Base-by-base conservation (phyloP, 2,113 vertebrate genomes). In the Psophia crepitans region DNA sequence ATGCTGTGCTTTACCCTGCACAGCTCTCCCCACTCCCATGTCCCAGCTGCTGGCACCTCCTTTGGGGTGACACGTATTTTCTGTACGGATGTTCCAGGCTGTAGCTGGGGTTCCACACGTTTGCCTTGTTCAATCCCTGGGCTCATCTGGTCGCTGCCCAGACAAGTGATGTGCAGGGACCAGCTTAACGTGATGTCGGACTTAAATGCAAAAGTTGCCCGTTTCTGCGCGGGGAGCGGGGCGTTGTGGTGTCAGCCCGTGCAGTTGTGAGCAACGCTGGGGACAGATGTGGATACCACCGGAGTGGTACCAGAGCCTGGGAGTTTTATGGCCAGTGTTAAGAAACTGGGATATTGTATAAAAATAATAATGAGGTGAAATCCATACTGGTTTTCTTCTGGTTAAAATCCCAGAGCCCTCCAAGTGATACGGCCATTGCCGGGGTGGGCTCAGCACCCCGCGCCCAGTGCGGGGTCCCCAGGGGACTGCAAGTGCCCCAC, bases 351-450 rank as follows among this genome's bases (percentile, higher is more conserved):
- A 33, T 8, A 7, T 8, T 2, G 3, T 12, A 18, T 11, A 11
- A 21, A 54, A 30, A 9, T 0, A 4, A 30, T 0, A 27, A 58
- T 46, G 87, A 24, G 63, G 13, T 6, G 33, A 24, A 73, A 12
- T 8, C 26, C 1, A 17, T 20, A 1, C 11, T 4, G 24, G 0
- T 61, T 84, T 90, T 35, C 24, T 26, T 32, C 61, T 10, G 43
- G 9, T 9, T 58, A 23, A 37, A 19, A 46, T 20, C 53, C 26
- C 48, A 2, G 51, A 41, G 9, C 33, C 12, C 28, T 53, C 12
- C 0, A 5, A 41, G 76, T 0, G 2, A 5, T 2, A 48, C 2
- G 3, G 57, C 37, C 54, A 0, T 3, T 1, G 48, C 17, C 0
- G 5, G 71, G 37, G 16, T 28, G 66, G 53, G 2, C 8, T 66